A percentile compares a stretch with the other conserved stretches of the same genome.
These are phyloP conservation scores for Dusona sp. DNA, from an alignment of 2,888 invertebrate species.

Conservation along the genomic window DNA sequence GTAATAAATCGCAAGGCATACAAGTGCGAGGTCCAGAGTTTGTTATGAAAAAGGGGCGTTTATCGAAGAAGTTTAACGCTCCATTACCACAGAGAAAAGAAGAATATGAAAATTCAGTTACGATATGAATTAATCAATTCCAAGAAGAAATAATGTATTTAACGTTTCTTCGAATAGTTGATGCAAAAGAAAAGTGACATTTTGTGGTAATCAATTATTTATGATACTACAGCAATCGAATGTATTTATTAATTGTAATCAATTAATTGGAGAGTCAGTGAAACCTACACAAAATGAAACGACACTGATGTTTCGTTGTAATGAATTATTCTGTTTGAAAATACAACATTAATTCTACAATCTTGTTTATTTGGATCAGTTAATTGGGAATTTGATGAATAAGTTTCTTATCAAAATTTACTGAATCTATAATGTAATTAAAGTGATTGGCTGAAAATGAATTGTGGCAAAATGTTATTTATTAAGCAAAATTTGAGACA, in stretches of 20 bases:
- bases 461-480: too few species aligned
- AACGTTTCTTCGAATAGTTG: conserved; percentile 8
- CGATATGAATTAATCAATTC: conserved; percentile 8
- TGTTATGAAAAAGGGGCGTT: not conserved
- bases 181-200: not conserved
- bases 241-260: not conserved
- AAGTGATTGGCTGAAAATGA: not conserved
- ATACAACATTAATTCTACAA: not conserved
- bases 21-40: not conserved
- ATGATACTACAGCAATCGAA: not conserved
- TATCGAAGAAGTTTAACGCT: conserved; percentile 5
- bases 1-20: not conserved
- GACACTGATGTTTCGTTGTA: not conserved
- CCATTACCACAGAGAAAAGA: too few species aligned
- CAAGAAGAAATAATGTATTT: not conserved
- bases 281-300: not conserved
- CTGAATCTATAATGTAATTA: not conserved
- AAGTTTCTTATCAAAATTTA: not conserved
- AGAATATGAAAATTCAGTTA: not conserved
- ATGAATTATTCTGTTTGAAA: not conserved
- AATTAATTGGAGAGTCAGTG: not conserved
- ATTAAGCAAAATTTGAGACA: too few species aligned
- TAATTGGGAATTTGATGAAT: not conserved
- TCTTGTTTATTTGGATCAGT: not conserved
- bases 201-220: not conserved